These are phyloP conservation scores for Scaptomyza reducta DNA, from an alignment of 2,888 invertebrate species.

Conservation along the genomic window DNA sequence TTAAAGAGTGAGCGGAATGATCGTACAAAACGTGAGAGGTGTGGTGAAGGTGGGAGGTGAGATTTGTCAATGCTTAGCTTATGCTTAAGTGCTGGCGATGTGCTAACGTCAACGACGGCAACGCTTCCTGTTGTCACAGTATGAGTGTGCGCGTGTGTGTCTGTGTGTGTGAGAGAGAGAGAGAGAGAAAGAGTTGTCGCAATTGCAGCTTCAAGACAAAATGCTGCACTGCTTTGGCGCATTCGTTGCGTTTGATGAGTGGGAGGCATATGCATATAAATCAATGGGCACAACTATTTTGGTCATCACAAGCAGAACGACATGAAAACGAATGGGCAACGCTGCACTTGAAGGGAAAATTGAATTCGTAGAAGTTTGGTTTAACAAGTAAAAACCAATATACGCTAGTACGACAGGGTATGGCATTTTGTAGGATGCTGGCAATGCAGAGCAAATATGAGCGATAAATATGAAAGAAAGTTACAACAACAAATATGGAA, in stretches of 20 bases:
- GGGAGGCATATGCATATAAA: conserved; percentile 14
- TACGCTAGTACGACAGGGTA: background rate
- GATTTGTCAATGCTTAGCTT: conserved; percentile 38
- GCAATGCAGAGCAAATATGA: no score
- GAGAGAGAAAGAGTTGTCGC: conserved; percentile 6
- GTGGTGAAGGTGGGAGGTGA: conserved; percentile 1
- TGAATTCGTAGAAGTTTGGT: background rate
- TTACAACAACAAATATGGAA: background rate
- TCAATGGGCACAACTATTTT: conserved; percentile 51
- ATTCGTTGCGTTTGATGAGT: conserved; percentile 23
- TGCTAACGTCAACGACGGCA: conserved; percentile 49
- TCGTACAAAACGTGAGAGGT: conserved; percentile 3
- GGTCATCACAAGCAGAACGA: conserved; percentile 27
- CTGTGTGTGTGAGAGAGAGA: background rate
- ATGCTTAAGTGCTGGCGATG: conserved; percentile 42
- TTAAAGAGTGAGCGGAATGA: conserved; percentile 1
- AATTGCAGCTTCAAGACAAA: conserved; percentile 16
- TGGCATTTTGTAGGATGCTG: background rate
- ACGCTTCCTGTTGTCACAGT: conserved; percentile 46
- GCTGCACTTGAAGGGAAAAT: background rate
- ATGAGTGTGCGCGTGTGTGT: background rate
- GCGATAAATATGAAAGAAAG: conserved; percentile 12
- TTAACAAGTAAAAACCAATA: background rate
- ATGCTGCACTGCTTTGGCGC: conserved; percentile 3
- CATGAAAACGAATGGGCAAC: background rate